Base-by-base conservation (phyloP, 2,888 invertebrate species). In the Agrotis exclamationis region DNA sequence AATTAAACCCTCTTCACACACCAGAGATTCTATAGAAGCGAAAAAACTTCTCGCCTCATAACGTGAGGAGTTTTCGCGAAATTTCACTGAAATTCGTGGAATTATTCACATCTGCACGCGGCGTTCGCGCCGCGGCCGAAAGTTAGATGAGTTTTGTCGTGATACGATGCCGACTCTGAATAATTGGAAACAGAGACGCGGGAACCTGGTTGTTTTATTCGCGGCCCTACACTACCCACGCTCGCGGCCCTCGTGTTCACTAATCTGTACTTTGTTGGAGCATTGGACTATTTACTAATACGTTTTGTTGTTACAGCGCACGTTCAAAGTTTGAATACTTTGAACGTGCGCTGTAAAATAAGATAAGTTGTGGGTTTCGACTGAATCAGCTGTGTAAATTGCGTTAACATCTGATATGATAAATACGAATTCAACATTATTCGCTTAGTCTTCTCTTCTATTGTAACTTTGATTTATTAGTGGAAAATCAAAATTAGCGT, bases 141-240 rank as follows among this genome's bases (percentile, higher is more conserved):
- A 93, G 92, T 93, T 93, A 92, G 92, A 93, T 93, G 93, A 92
- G 93, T 92, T 93, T 87, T 85, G 89, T 87, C 88, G 85, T 86
- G 87, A 85, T 86, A 86, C 86, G 81, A 74, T 80, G 74, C 74
- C 79, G 74, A 79, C 80, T 83, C 86, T 80, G 89, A 87, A 89
- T 93, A 92, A 92, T 93, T 93, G 90, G 90, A 86, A 89, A 86
- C 90, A 85, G 84, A 74, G 79, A 66, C 73, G 84, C 70, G 69
- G 62, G 80, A 80, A 80, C 83, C 84, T 82, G 85, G 84, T 87
- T 87, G 82, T 85, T 83, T 80, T 85, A 84, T 84, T 74, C 63
- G 70, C 65, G 66, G 70, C 68, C 59, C 65, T 72, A 11, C 65
- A 70, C 62, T 54, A 39, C 54, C 50, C 33, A 24, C 50, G 16